Conservation (phyloP, 2,888 invertebrate species). For the Drosophila testacea region DNA sequence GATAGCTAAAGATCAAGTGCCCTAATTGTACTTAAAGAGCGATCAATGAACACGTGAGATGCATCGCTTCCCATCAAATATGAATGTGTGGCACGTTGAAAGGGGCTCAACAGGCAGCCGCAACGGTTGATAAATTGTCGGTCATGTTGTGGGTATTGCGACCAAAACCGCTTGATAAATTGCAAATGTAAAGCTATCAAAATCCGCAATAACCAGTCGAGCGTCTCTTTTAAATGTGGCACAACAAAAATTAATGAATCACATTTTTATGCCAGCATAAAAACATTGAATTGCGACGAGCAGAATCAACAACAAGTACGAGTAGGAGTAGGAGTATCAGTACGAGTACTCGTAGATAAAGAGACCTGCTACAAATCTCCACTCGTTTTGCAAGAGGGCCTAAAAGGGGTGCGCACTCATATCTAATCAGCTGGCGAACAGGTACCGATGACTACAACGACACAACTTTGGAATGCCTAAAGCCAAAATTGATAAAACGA, state of each 20-base stretch:
- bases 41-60: conserved; percentile 58
- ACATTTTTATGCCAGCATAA: conserved; percentile 66
- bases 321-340: background rate
- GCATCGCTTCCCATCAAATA: conserved; percentile 19
- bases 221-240: conserved; percentile 59
- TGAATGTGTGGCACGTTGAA: conserved; percentile 25
- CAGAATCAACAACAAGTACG: background rate
- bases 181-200: conserved; percentile 72
- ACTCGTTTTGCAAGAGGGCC: conserved; percentile 29
- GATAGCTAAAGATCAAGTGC: conserved; percentile 68
- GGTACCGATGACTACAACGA: conserved; percentile 28
- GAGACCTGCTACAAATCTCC: conserved; percentile 20
- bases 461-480: conserved; percentile 70
- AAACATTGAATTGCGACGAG: conserved; percentile 37
- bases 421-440: conserved; percentile 47
- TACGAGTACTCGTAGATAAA: conserved; percentile 1
- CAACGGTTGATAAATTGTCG: conserved; percentile 63
- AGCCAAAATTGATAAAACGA: conserved; percentile 54
- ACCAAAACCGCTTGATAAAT: conserved; percentile 64
- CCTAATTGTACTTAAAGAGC: conserved; percentile 57
- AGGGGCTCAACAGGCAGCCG: conserved; percentile 35
- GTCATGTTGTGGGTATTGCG: conserved; percentile 48
- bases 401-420: conserved; percentile 54
- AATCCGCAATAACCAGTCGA: conserved; percentile 45
- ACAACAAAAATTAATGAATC: conserved; percentile 77